Evolutionary conservation across 2,797 vertebrate genomes (phyloP), one percentile per base, ranked within the genome.

Genomic region (Valencia hispanica): DNA sequence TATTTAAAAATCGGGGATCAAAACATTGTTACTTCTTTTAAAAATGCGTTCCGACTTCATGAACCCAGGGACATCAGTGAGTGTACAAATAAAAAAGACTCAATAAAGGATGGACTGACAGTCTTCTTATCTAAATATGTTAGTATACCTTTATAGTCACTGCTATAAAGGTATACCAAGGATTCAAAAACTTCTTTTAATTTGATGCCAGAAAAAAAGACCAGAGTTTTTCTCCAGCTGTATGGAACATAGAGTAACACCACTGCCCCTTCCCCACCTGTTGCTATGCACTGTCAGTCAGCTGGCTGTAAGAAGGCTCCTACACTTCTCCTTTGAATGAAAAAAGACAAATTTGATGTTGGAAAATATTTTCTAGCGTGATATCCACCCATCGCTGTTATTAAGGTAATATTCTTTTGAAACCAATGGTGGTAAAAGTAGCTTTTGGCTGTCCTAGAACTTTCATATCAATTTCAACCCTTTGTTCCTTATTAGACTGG

Each of bases 1-100:
- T 95, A 88, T 94, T 94, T 92, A 80, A 90, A 94, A 93, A 92
- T 74, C 79, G 79, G 90, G 89, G 93, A 88, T 88, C 84, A 84
- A 83, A 84, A 85, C n/a, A n/a, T 89, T 86, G 84, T 90, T 86
- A 78, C 79, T 88, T 85, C 59, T 81, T 86, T 83, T 7, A 80
- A 72, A 74, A 39, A 82, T 63, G 30, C 1, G 48, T 75, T 84
- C 82, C 72, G 71, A 68, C 81, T 82, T 48, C 17, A 34, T 73
- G 73, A 84, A 75, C 72, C 70, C 34, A 12, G 55, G 76, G 41
- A 75, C 79, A 75, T 75, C 48, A 79, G 84, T 84, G 81, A 82
- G 66, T 66, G 70, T 83, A 78, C 47, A 34, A 80, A 83, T 73
- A 74, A 65, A 78, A n/a, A 76, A 71, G 53, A 59, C 68, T 30